Base-by-base conservation (phyloP, 92 coral and sea anemone genomes). In the Umimayanthus chanpuru region DNA sequence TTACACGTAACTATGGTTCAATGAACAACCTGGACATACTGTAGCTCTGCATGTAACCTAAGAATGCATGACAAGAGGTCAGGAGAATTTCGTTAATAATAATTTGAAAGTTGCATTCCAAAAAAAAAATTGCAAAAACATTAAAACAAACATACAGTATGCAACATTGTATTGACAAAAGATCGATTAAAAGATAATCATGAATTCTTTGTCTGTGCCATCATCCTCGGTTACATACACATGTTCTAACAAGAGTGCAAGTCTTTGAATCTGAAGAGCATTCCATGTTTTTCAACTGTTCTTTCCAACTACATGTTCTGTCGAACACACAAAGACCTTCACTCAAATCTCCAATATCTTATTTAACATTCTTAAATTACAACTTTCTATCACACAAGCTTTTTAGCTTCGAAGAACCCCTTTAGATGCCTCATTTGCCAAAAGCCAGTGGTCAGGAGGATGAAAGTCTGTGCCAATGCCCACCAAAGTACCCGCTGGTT, bases 401-500 rank as follows among this genome's bases (percentile, higher is more conserved):
- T 97, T 89, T 97, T 97, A 73, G 99, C 99, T 88, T 97, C 99
- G 85, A 97, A 97, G 94, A 97, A 97, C 70, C 99, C 98, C 65
- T 97, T 97, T 21, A 97, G 97, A 89, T 97, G 99, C 87, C 99
- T 89, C 99, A 97, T 97, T 90, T 97, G 99, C 99, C 99, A 97
- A 88, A 97, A 95, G 61, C 99, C 99, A 25, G 99, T 97, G 6
- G 92, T 79, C 82, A 97, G 88, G 10, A 97, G 96, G 82, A 97
- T 97, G 81, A 97, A 72, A 32, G 99, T 97, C 83, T 97, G 99
- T 50, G 95, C 99, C 36, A 97, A 88, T n/a, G 99, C 98, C 99
- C 99, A 97, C 99, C 99, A 97, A 75, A 97, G 88, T 8, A 97
- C 99, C 85, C 99, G 94, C 86, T 97, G 99, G 88, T 97, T 97